Evolutionary conservation across 1,140 invertebrate genomes (phyloP), one percentile per base, ranked within the genome.

Genomic region (Monochamus saltuarius): DNA sequence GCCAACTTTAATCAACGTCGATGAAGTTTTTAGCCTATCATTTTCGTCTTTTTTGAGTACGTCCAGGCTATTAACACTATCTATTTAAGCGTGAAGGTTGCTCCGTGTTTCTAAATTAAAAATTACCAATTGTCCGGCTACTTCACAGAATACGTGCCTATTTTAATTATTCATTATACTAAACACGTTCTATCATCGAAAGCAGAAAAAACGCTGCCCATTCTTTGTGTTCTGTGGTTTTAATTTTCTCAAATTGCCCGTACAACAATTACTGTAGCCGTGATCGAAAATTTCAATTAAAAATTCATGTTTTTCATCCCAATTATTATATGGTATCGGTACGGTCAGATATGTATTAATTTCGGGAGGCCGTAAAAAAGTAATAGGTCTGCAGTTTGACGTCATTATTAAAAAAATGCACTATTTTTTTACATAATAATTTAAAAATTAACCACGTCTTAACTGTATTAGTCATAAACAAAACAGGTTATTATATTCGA

Each of bases 41-140:
- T 19, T 13, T 14, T 17, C 19, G 17, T n/a, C 16, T 51, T 19
- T 14, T 57, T 37, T 50, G 17, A 35, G 14, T 37, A 35, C 42
- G 40, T 35, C 36, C 40, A 36, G 35, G 14, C 29, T 39, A 59
- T 59, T 59, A 59, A 53, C 50, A 45, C 42, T 51, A 49, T 45
- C 39, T 51, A 46, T 56, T 61, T 56, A 61, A 61, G 10, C 59
- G 59, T 61, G 53, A 61, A 45, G 53, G 37, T 61, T 50, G 22
- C 35, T 47, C 10, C 43, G 14, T 29, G 36, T 17, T 43, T 37
- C 38, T n/a, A 56, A 61, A 61, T 61, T 61, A 61, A 61, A 56
- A 56, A 56, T 61, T 29, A 54, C 59, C 17, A 17, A n/a, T 50
- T 54, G 39, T 60, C 11, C 47, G 19, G 22, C n/a, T 34, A 17